A percentile compares a stretch with the other conserved stretches of the same genome.
Evolutionary conservation across 2,113 vertebrate species (phyloP).

Genomic region (Dipodomys stephensi): DNA sequence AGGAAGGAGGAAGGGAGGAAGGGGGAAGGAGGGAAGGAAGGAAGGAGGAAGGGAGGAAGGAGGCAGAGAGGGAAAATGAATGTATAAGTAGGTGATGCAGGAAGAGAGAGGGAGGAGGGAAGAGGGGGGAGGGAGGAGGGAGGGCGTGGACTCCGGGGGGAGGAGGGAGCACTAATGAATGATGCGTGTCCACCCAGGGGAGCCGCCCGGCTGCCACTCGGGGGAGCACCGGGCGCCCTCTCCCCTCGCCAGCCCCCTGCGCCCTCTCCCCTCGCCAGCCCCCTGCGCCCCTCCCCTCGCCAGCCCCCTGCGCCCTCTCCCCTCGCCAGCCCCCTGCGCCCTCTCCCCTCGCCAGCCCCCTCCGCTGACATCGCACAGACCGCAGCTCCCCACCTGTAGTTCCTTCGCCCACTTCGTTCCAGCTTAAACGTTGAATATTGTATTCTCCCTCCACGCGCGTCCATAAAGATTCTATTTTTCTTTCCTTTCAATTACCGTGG

Average conservation of each 20-base stretch:
- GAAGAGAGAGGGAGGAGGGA: no score
- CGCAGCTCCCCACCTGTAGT: not conserved
- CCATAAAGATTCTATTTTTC: slow-evolving; percentile 79
- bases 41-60: no score
- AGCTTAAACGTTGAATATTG: slow-evolving; percentile 77
- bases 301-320: not conserved
- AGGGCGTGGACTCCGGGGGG: no score
- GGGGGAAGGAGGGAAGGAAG: no score
- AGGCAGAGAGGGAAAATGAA: no score
- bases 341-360: slow-evolving; percentile 48
- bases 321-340: slow-evolving; percentile 49
- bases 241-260: slow-evolving; percentile 53
- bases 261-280: slow-evolving; percentile 24
- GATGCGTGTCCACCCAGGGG: no score
- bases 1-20: no score
- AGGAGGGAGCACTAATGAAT: no score
- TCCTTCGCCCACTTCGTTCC: slow-evolving; percentile 67
- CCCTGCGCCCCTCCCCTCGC: slow-evolving; percentile 15
- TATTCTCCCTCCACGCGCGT: slow-evolving; percentile 80
- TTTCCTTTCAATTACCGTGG: slow-evolving; percentile 73
- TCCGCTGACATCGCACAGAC: not conserved
- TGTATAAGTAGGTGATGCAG: no score
- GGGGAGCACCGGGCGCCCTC: not conserved
- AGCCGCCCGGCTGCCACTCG: no score
- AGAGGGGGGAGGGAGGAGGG: no score